These are phyloP conservation scores for Megaceryle torquata DNA, from an alignment of 2,113 vertebrate species.

Conservation along the genomic window DNA sequence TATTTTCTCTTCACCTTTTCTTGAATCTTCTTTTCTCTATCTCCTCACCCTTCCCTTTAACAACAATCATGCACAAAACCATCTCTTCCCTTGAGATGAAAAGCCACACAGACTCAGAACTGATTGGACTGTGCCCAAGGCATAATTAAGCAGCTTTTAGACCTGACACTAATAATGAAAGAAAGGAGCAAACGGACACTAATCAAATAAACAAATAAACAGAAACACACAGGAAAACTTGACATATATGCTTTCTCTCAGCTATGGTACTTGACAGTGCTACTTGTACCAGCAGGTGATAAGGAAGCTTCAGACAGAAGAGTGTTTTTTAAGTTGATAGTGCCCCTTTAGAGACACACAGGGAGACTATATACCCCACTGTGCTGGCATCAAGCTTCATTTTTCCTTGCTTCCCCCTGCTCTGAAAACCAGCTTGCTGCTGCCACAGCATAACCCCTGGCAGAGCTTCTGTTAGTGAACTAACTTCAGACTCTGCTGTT, in stretches of 20 bases:
- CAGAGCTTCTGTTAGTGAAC: not conserved
- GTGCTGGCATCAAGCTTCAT: not conserved
- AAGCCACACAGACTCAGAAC: not conserved
- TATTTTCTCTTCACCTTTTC: not conserved
- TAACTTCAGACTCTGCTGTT: not conserved
- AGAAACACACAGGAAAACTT: not conserved
- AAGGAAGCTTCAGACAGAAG: constrained; percentile 30
- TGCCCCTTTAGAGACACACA: not conserved
- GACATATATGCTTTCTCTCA: not conserved
- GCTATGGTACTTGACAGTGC: not conserved
- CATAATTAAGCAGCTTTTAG: not conserved
- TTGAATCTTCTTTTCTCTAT: not conserved
- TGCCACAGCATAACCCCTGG: not conserved
- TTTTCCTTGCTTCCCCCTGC: not conserved
- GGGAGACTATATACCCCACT: not conserved
- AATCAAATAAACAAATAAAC: constrained; percentile 31
- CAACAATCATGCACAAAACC: not conserved
- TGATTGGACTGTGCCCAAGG: not conserved
- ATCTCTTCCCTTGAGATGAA: rapidly evolving
- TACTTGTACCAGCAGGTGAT: constrained; percentile 16
- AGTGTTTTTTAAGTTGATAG: constrained; percentile 23
- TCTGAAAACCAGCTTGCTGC: not conserved
- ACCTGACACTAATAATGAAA: not conserved
- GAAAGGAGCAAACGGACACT: not conserved
- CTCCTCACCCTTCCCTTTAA: not conserved